These are phyloP conservation scores for Mormyrops boulengeri DNA, from an alignment of 2,797 vertebrate species.

Conservation along the genomic window DNA sequence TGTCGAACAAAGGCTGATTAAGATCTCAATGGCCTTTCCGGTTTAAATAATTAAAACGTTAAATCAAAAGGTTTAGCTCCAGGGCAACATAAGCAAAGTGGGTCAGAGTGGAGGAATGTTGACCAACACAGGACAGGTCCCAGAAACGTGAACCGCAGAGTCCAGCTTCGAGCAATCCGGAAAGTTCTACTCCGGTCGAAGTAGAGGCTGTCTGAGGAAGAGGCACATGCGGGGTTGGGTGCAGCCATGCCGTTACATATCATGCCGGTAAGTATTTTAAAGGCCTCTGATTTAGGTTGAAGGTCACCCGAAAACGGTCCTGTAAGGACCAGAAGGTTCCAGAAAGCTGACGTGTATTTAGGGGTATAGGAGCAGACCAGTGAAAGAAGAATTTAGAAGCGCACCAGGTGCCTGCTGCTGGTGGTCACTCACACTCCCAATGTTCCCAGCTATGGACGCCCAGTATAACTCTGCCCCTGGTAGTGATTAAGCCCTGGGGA, in stretches of 20 bases:
- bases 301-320: neutral
- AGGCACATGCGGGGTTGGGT: neutral
- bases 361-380: neutral
- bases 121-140: neutral
- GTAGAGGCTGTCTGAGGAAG: neutral
- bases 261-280: neutral
- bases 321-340: neutral
- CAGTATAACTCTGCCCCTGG: neutral
- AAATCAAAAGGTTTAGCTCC: constrained; percentile 13
- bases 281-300: neutral
- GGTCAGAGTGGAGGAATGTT: neutral
- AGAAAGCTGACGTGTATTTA: neutral
- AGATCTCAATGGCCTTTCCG: constrained; percentile 35
- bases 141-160: neutral
- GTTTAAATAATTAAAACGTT: constrained; percentile 35
- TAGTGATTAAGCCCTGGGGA: neutral
- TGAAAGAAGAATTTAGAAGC: neutral
- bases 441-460: neutral
- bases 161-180: neutral
- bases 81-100: constrained; percentile 12
- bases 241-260: neutral
- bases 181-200: neutral
- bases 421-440: neutral
- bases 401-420: neutral
- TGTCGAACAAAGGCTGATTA: constrained; percentile 25